Base-by-base conservation (phyloP, 2,888 invertebrate species). In the Pyrrhosoma nymphula region DNA sequence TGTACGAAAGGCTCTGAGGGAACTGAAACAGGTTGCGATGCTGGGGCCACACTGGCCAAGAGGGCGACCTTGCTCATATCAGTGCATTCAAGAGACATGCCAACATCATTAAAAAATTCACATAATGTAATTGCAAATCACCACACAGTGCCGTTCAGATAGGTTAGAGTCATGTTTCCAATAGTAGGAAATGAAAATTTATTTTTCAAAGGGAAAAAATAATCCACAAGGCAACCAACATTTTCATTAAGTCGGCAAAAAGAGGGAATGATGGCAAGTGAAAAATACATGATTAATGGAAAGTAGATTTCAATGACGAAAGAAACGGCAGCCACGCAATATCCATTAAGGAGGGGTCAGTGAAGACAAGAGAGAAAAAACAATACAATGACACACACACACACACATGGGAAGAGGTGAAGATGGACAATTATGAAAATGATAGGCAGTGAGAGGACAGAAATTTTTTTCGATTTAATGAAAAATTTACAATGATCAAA, bases 11-110 rank as follows among this genome's bases (percentile, higher is more conserved):
- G 90, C 56, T 90, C 30, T 88, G 89, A 30, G 63, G 55, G 63
- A 88, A 89, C 16, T 30, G 88, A 60, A 69, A 56, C 63, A 90
- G 63, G 88, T 20, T 63, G 95, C 97, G 96, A 95, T 97, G 97
- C 96, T 97, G 97, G 95, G 97, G 97, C 97, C 97, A 97, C 96
- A 97, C 97, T 96, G 97, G 97, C 97, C 97, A 97, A 96, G 97
- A 97, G 96, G 97, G 97, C 96, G 97, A 97, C 97, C 97, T 98
- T 97, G 30, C 26, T 82, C 82, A 82, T 90, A n/a, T 35, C 96
- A 56, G 63, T 23, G 16, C n/a, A 95, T 90, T 88, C 75, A 95
- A 47, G 95, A 89, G 16, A 69, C 75, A 95, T 60, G 16, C 60
- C 60, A 14, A 91, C 56, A 26, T 75, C 2, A 47, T 69, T 14